These are phyloP conservation scores for Sminthurides bifidus DNA, from an alignment of 1,140 invertebrate genomes.

Conservation along the genomic window DNA sequence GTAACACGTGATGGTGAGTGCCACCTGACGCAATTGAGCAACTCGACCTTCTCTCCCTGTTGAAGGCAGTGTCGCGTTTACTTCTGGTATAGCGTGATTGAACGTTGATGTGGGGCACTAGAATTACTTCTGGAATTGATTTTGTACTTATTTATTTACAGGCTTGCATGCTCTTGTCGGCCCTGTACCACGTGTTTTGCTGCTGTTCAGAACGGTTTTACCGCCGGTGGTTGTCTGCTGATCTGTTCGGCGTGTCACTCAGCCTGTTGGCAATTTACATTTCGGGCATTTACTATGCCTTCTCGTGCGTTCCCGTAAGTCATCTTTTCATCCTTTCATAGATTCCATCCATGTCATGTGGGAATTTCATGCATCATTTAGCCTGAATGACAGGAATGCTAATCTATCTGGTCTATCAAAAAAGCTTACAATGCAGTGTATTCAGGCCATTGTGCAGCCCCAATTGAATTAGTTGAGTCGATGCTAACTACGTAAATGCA, in stretches of 20 bases:
- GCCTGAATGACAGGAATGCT: too few species aligned
- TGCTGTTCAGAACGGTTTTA: slow-evolving; percentile 80
- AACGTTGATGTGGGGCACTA: too few species aligned
- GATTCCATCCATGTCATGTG: too few species aligned
- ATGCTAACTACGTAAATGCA: too few species aligned
- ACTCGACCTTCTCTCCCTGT: neutral
- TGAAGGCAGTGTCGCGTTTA: neutral
- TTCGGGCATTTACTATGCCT: slow-evolving; percentile 90
- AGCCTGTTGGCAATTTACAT: slow-evolving; percentile 87
- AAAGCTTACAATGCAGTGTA: neutral
- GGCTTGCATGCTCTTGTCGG: slow-evolving; percentile 85
- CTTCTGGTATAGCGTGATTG: neutral
- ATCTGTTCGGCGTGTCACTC: slow-evolving; percentile 83
- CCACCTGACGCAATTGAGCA: neutral
- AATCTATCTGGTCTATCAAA: neutral
- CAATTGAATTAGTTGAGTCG: too few species aligned
- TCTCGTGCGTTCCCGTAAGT: slow-evolving; percentile 83
- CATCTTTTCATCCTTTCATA: too few species aligned
- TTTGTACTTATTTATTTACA: slow-evolving; percentile 41
- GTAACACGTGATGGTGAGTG: neutral
- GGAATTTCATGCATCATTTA: too few species aligned
- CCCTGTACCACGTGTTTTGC: slow-evolving; percentile 86
- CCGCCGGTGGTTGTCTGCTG: slow-evolving; percentile 74
- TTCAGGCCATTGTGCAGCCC: neutral
- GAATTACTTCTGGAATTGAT: too few species aligned